Conservation (phyloP, 2,113 vertebrate species). For the Galbula dea region DNA sequence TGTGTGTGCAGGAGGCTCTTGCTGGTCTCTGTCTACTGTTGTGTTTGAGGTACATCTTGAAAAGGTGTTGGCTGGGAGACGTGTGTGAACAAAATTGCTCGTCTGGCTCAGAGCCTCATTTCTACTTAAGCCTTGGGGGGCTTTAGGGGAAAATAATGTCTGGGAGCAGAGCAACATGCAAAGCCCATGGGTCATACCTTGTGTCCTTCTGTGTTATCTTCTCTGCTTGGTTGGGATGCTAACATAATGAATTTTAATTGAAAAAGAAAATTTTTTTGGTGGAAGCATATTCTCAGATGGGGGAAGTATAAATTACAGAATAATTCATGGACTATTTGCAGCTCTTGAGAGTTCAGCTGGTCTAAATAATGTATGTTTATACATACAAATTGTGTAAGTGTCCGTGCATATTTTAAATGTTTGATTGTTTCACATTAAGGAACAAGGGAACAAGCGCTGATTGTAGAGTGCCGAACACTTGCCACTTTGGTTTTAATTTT, state of each 20-base stretch:
- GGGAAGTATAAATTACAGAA: conserved; percentile 51
- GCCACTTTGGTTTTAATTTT: neutral
- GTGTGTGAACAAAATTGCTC: neutral
- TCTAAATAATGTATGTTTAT: conserved; percentile 64
- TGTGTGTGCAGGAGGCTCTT: neutral
- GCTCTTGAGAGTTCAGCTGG: conserved; percentile 53
- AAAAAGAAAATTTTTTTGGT: conserved; percentile 22
- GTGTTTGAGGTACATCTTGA: neutral
- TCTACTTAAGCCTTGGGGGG: neutral
- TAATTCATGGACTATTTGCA: conserved; percentile 55
- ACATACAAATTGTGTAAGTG: conserved; percentile 38
- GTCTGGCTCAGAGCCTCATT: neutral
- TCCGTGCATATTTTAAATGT: conserved; percentile 44
- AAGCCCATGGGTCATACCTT: neutral
- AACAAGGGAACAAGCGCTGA: neutral
- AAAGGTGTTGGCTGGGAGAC: neutral
- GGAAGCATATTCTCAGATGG: conserved; percentile 17
- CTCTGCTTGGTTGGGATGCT: neutral
- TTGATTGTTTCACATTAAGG: conserved; percentile 50
- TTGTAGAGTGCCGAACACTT: neutral
- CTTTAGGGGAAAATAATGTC: neutral
- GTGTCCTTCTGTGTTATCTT: neutral
- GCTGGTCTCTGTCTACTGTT: neutral
- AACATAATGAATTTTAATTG: conserved; percentile 56
- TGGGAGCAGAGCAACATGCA: conserved; percentile 10